phyloP scores from a whole-genome alignment of 2,797 vertebrate genomes.

The Lepidocolaptes lacrymiger region DNA sequence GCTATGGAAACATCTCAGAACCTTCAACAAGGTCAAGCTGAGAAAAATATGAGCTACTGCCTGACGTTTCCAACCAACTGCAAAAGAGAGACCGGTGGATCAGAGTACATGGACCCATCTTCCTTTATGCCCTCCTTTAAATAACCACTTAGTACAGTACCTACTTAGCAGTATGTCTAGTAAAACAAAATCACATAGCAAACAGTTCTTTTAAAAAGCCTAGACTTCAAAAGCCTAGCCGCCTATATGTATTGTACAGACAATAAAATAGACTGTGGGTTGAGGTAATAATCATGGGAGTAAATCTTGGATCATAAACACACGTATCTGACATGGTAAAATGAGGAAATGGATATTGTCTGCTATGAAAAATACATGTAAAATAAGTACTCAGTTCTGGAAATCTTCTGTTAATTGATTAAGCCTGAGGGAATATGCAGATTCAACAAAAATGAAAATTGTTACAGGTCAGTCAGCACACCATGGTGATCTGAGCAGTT shows the following conservation, averaged over 20 bases:
- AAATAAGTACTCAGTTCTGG: slow-evolving; percentile 3
- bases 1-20: slow-evolving; percentile 2
- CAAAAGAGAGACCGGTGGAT: slow-evolving; percentile 49
- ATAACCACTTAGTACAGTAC: slow-evolving; percentile 24
- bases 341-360: neutral
- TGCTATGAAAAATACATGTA: slow-evolving; percentile 26
- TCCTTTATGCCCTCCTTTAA: slow-evolving; percentile 74
- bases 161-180: neutral
- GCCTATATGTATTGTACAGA: neutral
- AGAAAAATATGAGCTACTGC: slow-evolving; percentile 66
- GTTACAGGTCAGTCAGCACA: neutral
- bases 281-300: neutral
- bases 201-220: slow-evolving; percentile 7
- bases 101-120: slow-evolving; percentile 89
- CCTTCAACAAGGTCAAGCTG: slow-evolving; percentile 39
- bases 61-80: slow-evolving; percentile 16
- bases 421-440: neutral
- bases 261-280: neutral
- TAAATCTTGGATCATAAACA: neutral
- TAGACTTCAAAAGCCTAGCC: neutral
- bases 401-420: neutral
- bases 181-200: slow-evolving; percentile 41
- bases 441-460: neutral
- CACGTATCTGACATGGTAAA: neutral
- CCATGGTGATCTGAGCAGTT: neutral